A percentile compares a stretch with the other conserved stretches of the same genome.
These are phyloP conservation scores for Thermophis baileyi DNA, from an alignment of 2,113 vertebrate genomes.

Conservation along the genomic window DNA sequence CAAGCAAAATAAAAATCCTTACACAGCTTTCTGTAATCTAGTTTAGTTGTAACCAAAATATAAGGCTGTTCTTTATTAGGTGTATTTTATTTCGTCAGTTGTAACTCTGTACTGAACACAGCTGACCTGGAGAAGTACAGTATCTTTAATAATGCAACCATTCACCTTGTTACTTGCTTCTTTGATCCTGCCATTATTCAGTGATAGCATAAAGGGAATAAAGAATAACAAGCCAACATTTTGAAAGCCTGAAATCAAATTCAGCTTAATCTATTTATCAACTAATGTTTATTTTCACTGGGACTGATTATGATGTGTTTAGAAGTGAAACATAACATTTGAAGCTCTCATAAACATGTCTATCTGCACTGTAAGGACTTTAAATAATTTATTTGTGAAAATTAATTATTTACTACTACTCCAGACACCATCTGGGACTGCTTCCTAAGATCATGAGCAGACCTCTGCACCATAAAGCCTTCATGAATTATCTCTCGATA, in stretches of 20 bases:
- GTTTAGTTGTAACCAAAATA: conserved; percentile 31
- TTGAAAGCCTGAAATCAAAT: conserved; percentile 6
- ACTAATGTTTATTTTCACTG: neutral
- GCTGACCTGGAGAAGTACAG: conserved; percentile 7
- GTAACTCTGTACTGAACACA: conserved; percentile 30
- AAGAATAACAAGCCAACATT: conserved; percentile 13
- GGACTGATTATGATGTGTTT: neutral
- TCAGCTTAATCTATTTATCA: conserved; percentile 37
- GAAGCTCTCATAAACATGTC: neutral
- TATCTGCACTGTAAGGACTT: neutral
- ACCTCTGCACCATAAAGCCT: neutral
- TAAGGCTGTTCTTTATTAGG: neutral
- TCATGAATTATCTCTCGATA: neutral
- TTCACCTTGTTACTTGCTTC: conserved; percentile 24
- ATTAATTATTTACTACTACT: conserved; percentile 10
- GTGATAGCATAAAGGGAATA: conserved; percentile 38
- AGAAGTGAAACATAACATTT: neutral
- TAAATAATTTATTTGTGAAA: conserved; percentile 20
- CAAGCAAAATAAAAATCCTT: conserved; percentile 18
- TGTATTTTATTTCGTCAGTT: conserved; percentile 35
- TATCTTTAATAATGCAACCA: conserved; percentile 40
- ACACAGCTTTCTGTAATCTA: conserved; percentile 23
- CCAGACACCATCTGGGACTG: neutral
- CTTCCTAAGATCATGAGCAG: neutral
- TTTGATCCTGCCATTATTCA: conserved; percentile 16